phyloP scores from a whole-genome alignment of 2,113 vertebrate species.

The Toxotes jaculatrix region DNA sequence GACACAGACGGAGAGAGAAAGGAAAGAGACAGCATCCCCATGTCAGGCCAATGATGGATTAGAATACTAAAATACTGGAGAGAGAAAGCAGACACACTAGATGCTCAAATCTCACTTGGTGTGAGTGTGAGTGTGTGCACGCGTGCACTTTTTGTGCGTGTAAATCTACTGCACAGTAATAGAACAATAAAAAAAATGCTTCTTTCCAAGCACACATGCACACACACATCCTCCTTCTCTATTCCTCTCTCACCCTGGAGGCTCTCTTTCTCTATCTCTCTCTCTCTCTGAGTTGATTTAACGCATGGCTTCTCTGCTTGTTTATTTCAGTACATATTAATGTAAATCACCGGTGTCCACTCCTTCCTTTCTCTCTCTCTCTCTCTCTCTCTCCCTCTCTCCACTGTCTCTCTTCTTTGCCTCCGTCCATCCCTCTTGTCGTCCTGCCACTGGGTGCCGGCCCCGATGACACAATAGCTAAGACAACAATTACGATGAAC shows the following conservation, averaged over 20 bases:
- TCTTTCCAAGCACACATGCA: slow-evolving; percentile 27
- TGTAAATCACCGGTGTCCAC: slow-evolving; percentile 77
- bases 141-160: slow-evolving; percentile 16
- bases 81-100: slow-evolving; percentile 68
- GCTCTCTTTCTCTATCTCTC: slow-evolving; percentile 29
- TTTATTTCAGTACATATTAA: slow-evolving; percentile 77
- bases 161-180: slow-evolving; percentile 62
- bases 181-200: slow-evolving; percentile 67
- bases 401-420: slow-evolving; percentile 4
- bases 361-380: slow-evolving; percentile 6
- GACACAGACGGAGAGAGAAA: slow-evolving; percentile 28
- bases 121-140: slow-evolving; percentile 16
- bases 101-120: slow-evolving; percentile 63
- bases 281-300: slow-evolving; percentile 74
- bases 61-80: slow-evolving; percentile 76
- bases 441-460: slow-evolving; percentile 50
- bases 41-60: slow-evolving; percentile 81
- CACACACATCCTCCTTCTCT: slow-evolving; percentile 26
- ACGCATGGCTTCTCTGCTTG: slow-evolving; percentile 78
- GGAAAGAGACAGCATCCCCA: slow-evolving; percentile 65
- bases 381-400: background rate
- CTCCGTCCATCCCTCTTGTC: slow-evolving; percentile 51
- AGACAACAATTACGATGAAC: slow-evolving; percentile 80
- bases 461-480: slow-evolving; percentile 53
- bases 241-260: slow-evolving; percentile 35